Percentiles rank a stretch among this genome's conserved stretches.
phyloP scores from a whole-genome alignment of 2,113 vertebrate species.

The Loxodonta africana region DNA sequence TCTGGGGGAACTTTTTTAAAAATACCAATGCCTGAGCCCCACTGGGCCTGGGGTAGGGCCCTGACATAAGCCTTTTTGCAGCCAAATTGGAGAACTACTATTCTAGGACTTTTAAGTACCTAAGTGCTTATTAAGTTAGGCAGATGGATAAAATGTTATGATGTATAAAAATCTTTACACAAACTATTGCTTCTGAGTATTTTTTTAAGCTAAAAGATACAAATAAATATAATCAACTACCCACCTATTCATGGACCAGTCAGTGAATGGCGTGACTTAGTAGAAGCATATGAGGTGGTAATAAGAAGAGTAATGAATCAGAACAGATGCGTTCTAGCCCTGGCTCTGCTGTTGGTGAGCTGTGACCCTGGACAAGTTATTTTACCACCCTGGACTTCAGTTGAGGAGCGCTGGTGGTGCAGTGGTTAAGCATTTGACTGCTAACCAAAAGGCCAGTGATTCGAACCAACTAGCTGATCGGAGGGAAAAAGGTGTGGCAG shows the following conservation, averaged over 20 bases:
- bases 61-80: neutral
- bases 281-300: neutral
- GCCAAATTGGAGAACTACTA: neutral
- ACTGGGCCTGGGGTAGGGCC: neutral
- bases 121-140: neutral
- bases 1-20: neutral
- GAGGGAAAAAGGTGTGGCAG: neutral
- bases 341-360: neutral
- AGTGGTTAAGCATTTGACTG: neutral
- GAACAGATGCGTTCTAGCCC: neutral
- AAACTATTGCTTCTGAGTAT: neutral
- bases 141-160: neutral
- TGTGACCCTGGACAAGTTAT: neutral
- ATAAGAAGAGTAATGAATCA: neutral
- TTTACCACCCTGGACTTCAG: neutral
- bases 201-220: neutral
- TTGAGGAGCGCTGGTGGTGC: neutral
- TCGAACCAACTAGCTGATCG: neutral
- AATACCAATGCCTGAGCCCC: neutral
- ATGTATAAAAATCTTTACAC: neutral
- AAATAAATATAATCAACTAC: neutral
- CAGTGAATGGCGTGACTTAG: neutral
- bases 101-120: neutral
- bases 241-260: neutral
- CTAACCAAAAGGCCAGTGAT: neutral